A percentile compares a stretch with the other conserved stretches of the same genome.
phyloP scores from a whole-genome alignment of 2,888 invertebrate genomes.

The Lamproptera curius region DNA sequence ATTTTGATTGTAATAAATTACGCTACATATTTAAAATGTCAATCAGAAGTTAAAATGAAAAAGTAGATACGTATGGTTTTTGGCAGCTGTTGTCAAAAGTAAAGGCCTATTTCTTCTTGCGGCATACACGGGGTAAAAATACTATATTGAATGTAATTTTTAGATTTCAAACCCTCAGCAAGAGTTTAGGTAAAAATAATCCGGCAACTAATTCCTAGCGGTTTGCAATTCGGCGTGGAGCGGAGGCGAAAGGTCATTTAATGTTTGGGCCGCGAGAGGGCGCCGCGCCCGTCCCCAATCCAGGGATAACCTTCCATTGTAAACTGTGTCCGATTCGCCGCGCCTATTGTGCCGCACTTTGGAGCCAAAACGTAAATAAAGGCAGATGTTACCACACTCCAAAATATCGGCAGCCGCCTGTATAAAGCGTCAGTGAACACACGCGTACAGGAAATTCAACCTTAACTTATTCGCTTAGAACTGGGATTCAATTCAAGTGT shows the following conservation, averaged over 20 bases:
- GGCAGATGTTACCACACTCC: slow-evolving; percentile 74
- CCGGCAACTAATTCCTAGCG: not conserved
- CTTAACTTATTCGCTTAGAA: slow-evolving; percentile 7
- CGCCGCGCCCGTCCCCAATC: slow-evolving; percentile 31
- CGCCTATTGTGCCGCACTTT: slow-evolving; percentile 68
- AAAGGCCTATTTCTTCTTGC: no score
- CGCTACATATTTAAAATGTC: no score
- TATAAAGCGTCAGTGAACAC: slow-evolving; percentile 27
- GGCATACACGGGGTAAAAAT: no score
- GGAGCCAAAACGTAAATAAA: slow-evolving; percentile 76
- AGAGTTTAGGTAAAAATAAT: slow-evolving; percentile 1
- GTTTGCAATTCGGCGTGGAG: slow-evolving; percentile 23
- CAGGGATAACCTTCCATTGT: slow-evolving; percentile 48
- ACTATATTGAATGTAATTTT: no score
- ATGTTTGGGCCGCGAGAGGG: slow-evolving; percentile 40
- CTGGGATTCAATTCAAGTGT: slow-evolving; percentile 32
- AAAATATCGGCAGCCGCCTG: slow-evolving; percentile 42
- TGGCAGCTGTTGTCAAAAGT: no score
- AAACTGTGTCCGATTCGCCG: slow-evolving; percentile 57
- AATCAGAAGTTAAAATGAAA: no score
- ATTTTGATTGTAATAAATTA: no score
- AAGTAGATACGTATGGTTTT: no score
- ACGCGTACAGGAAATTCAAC: slow-evolving; percentile 30
- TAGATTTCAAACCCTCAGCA: no score
- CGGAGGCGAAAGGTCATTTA: slow-evolving; percentile 50